Evolutionary conservation across 2,113 vertebrate genomes (phyloP).

Genomic region (Apaloderma vittatum): DNA sequence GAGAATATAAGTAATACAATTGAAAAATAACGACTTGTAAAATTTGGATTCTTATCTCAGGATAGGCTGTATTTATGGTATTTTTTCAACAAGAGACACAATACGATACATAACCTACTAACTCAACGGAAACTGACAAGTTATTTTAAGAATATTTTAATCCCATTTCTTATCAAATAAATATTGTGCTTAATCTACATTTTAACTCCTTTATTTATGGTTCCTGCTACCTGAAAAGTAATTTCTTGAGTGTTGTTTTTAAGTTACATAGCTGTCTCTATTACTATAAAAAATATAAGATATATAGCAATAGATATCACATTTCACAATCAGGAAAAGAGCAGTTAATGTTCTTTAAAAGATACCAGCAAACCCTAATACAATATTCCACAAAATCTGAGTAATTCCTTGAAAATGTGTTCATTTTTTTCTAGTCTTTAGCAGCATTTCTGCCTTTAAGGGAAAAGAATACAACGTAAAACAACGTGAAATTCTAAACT

Average conservation of each 20-base stretch:
- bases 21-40: neutral
- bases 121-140: neutral
- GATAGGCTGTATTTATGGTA: fast-evolving
- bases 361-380: neutral
- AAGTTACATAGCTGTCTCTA: neutral
- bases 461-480: neutral
- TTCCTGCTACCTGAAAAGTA: neutral
- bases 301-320: neutral
- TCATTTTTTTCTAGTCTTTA: neutral
- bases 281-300: neutral
- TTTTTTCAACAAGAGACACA: neutral
- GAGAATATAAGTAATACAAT: neutral
- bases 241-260: neutral
- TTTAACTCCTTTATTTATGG: neutral
- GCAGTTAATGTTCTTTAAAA: neutral
- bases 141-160: neutral
- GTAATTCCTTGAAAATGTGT: neutral
- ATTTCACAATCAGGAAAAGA: neutral
- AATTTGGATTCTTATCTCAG: neutral
- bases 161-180: neutral
- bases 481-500: neutral
- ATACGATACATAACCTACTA: neutral
- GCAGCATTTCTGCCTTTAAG: neutral
- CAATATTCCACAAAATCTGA: neutral
- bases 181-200: neutral